These are phyloP conservation scores for Equus przewalskii DNA, from an alignment of 2,113 vertebrate genomes.

Conservation along the genomic window DNA sequence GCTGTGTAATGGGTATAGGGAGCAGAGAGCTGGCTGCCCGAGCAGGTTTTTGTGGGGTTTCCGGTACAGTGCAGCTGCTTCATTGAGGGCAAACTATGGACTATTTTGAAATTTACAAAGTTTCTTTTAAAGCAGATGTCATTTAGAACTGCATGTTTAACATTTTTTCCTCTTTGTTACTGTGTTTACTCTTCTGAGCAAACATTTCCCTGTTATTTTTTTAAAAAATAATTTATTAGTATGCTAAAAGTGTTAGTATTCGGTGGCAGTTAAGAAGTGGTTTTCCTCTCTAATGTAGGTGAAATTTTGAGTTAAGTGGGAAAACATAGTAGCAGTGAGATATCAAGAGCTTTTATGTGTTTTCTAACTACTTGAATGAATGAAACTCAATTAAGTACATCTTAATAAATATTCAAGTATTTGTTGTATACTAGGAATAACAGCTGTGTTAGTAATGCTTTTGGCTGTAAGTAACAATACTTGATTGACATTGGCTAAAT, in stretches of 20 bases:
- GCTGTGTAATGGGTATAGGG: background rate
- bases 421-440: background rate
- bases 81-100: background rate
- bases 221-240: background rate
- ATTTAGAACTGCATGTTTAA: background rate
- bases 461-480: background rate
- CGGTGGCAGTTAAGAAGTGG: background rate
- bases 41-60: background rate
- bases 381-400: background rate
- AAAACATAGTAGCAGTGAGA: background rate
- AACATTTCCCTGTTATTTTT: background rate
- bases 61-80: background rate
- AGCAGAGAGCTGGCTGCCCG: background rate
- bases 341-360: slow-evolving; percentile 9
- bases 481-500: background rate
- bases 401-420: slow-evolving; percentile 38
- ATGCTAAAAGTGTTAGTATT: background rate
- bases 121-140: background rate
- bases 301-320: background rate
- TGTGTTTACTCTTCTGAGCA: background rate
- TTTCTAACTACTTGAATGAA: slow-evolving; percentile 41
- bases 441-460: background rate
- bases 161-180: background rate
- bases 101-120: background rate
- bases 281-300: background rate